Base-by-base conservation (phyloP, 2,888 invertebrate species). In the Sarcophaga rosellei region DNA sequence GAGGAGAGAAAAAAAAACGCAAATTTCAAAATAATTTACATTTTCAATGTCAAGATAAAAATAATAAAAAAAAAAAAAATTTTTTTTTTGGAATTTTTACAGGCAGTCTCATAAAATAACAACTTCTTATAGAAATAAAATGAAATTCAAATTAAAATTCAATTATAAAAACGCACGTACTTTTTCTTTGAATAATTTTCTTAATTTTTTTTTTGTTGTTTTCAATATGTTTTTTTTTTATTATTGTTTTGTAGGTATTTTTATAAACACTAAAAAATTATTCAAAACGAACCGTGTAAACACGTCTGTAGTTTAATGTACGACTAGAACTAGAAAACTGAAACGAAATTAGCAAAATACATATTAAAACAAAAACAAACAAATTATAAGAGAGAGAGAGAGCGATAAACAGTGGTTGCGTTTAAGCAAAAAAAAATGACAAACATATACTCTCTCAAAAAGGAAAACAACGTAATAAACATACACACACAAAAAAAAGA, bases 241-340 rank as follows among this genome's bases (percentile, higher is more conserved):
- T 68, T 59, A 20, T 74, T 62, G 17, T n/a, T 59, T 72, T n/a
- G 20, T 8, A 4, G 74, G n/a, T 53, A 66, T 35, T 68, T 68
- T 35, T 35, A 35, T 57, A 61, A 68, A 78, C 63, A 62, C 23
- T 57, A 73, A 75, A 53, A 68, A 75, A 47, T 20, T 61, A 61
- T 11, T 76, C 70, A 35, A 35, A 35, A 35, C 35, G 35, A 35
- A 35, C 35, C 35, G 35, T 35, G 63, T 44, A 53, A 47, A 47
- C 6, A 15, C 25, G 61, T 45, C 47, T 23, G 78, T 74, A 85
- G 77, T 81, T 78, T 74, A 80, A 81, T 76, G 89, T 88, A 89
- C 91, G 90, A 90, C 90, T 91, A 91, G 92, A 91, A 92, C 90
- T 90, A 90, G 90, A 90, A 90, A 91, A 91, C 91, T 91, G 90